A percentile compares a stretch with the other conserved stretches of the same genome.
phyloP scores from a whole-genome alignment of 2,797 vertebrate species.

The Streptopelia turtur region DNA sequence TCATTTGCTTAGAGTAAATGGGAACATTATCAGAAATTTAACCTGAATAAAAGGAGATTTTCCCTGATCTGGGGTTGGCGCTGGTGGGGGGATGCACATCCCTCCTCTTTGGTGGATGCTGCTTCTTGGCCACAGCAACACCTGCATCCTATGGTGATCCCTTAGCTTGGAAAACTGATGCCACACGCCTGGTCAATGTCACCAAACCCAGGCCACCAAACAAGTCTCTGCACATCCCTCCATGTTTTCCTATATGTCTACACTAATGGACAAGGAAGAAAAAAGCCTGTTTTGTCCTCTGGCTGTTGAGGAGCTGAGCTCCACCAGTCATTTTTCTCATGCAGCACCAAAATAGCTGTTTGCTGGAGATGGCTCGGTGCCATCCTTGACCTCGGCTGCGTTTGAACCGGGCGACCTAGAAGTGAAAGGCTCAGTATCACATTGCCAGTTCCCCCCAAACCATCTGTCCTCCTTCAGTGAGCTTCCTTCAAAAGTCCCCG shows the following conservation, averaged over 20 bases:
- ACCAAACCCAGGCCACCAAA: accelerated
- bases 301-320: accelerated
- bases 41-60: accelerated
- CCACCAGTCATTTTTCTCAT: conserved; percentile 29
- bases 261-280: background rate
- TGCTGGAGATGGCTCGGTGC: conserved; percentile 18
- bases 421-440: conserved; percentile 53
- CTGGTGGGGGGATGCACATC: background rate
- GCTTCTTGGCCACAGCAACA: background rate
- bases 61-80: accelerated
- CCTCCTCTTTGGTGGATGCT: background rate
- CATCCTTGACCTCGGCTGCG: conserved; percentile 40
- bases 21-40: background rate
- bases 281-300: accelerated
- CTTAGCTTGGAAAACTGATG: accelerated
- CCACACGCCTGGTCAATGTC: no score
- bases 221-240: background rate
- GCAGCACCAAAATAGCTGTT: background rate
- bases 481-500: conserved; percentile 56
- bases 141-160: accelerated
- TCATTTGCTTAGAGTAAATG: background rate
- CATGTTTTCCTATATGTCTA: accelerated
- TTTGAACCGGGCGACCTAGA: conserved; percentile 41
- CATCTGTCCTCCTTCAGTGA: conserved; percentile 65
- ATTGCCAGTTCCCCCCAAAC: background rate